These are phyloP conservation scores for Ammodytes marinus DNA, from an alignment of 2,113 vertebrate genomes.

Conservation along the genomic window DNA sequence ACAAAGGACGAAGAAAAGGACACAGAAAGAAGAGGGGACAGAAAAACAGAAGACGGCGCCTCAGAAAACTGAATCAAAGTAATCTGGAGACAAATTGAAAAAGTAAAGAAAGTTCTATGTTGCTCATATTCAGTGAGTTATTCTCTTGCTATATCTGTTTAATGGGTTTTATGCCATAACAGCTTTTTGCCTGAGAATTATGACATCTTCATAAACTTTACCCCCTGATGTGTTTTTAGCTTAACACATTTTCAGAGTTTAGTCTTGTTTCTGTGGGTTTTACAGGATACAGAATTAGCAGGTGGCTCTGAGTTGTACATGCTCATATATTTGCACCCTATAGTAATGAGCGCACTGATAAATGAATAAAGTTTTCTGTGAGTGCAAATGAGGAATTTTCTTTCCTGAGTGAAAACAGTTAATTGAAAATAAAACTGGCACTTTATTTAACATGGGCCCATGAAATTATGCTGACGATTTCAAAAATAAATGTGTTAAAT, in stretches of 20 bases:
- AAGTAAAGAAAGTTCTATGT: conserved; percentile 28
- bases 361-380: neutral
- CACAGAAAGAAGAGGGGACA: conserved; percentile 14
- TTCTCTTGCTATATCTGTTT: neutral
- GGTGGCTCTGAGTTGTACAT: neutral
- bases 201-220: neutral
- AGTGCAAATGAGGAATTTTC: too few species aligned
- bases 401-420: too few species aligned
- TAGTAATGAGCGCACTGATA: neutral
- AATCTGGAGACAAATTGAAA: conserved; percentile 57
- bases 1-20: conserved; percentile 27
- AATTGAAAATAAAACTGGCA: too few species aligned
- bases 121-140: neutral
- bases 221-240: neutral
- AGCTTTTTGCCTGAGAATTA: neutral
- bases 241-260: neutral
- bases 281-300: neutral
- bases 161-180: neutral
- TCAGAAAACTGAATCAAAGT: conserved; percentile 8
- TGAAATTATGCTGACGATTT: too few species aligned
- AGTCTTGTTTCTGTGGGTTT: neutral
- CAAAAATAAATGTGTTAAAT: too few species aligned
- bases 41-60: conserved; percentile 17
- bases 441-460: too few species aligned
- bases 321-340: neutral